Evolutionary conservation across 92 coral and sea anemone species (phyloP).

Genomic region (Anthopleura xanthogrammica): DNA sequence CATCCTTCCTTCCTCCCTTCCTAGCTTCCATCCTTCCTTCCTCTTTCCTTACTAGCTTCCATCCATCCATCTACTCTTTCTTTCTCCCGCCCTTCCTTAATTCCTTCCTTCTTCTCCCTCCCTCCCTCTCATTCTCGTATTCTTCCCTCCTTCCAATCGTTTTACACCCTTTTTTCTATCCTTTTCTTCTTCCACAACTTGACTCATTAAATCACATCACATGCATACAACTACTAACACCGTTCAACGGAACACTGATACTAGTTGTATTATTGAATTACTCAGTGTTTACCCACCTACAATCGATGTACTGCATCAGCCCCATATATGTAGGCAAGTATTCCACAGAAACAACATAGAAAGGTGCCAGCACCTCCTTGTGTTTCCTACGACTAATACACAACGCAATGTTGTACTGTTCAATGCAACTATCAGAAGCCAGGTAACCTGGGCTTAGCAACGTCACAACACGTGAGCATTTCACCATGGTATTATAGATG

Average conservation of each 20-base stretch:
- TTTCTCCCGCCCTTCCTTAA: too few relatives aligned
- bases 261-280: neutral
- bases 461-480: slow-evolving; percentile 80
- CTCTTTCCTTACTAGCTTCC: neutral
- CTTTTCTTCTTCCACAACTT: too few relatives aligned
- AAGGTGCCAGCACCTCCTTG: slow-evolving; percentile 83
- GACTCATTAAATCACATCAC: too few relatives aligned
- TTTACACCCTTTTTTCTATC: too few relatives aligned
- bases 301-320: slow-evolving; percentile 87
- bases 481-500: slow-evolving; percentile 72
- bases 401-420: slow-evolving; percentile 91
- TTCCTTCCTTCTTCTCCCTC: neutral
- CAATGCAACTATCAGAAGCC: slow-evolving; percentile 75
- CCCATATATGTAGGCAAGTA: slow-evolving; percentile 91
- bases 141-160: too few relatives aligned
- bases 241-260: too few relatives aligned
- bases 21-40: neutral
- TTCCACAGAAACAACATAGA: slow-evolving; percentile 62
- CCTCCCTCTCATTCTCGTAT: neutral
- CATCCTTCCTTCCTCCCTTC: neutral
- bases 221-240: too few relatives aligned
- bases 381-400: slow-evolving; percentile 75
- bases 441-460: slow-evolving; percentile 76
- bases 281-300: slow-evolving; percentile 57
- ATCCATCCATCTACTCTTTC: neutral